Conservation (phyloP, 2,797 vertebrate species). For the Karalla daura region DNA sequence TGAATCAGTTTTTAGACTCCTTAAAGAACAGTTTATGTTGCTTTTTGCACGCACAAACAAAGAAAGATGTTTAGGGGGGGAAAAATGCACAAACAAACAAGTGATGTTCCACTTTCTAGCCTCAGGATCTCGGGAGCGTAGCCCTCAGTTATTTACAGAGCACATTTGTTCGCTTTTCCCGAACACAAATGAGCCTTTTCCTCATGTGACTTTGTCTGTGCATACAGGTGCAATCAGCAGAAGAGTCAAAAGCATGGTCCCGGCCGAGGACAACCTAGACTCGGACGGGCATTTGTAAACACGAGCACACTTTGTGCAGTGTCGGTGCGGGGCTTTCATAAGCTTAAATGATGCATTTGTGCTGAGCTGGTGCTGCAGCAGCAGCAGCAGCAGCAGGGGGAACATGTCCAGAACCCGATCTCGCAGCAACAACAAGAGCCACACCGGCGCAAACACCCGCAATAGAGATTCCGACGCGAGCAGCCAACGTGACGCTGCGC, state of each 20-base stretch:
- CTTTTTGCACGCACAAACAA: conserved; percentile 29
- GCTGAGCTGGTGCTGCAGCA: conserved; percentile 10
- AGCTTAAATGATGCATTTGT: conserved; percentile 22
- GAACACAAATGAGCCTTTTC: conserved; percentile 19
- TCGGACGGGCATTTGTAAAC: neutral
- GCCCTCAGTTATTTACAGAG: conserved; percentile 43
- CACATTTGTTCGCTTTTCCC: conserved; percentile 21
- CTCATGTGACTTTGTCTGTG: neutral
- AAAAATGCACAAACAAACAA: conserved; percentile 35
- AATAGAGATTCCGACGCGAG: neutral
- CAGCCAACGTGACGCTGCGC: neutral
- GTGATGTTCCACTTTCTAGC: neutral
- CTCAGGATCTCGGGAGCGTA: neutral
- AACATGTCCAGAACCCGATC: conserved; percentile 1
- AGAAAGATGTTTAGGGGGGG: conserved; percentile 4
- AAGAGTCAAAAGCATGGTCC: neutral
- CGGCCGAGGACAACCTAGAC: too few relatives aligned
- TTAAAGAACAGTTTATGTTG: conserved; percentile 4
- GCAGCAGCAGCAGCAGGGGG: too few relatives aligned
- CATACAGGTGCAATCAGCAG: neutral
- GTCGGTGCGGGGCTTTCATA: neutral
- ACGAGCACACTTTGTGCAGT: neutral
- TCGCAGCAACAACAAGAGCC: neutral
- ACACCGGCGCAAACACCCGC: neutral
- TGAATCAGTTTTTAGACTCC: conserved; percentile 14